Evolutionary conservation across 2,113 vertebrate species (phyloP).

Genomic region (Chaetorhynchus papuensis): DNA sequence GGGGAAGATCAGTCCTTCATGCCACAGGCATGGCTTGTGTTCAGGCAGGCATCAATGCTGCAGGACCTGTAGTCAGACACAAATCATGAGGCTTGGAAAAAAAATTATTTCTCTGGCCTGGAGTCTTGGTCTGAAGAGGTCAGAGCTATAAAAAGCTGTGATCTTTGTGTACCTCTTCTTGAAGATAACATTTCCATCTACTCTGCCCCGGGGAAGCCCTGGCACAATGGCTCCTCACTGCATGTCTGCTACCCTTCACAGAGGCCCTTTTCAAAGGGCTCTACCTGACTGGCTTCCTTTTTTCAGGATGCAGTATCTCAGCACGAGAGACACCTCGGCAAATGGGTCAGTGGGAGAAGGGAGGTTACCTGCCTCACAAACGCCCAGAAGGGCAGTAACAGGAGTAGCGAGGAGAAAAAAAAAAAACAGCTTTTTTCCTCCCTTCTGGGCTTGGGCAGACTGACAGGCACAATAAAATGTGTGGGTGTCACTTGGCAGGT

Average conservation of each 20-base stretch:
- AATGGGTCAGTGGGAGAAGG: background rate
- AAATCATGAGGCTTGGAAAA: background rate
- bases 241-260: background rate
- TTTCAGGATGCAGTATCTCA: background rate
- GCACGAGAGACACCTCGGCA: background rate
- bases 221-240: background rate
- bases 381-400: background rate
- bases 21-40: background rate
- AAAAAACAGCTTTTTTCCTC: background rate
- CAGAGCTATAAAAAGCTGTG: background rate
- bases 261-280: background rate
- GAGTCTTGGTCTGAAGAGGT: background rate
- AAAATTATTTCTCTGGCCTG: background rate
- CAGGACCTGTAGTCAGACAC: background rate
- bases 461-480: slow-evolving; percentile 40
- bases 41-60: background rate
- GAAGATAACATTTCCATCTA: background rate
- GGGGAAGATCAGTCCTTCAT: background rate
- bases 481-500: slow-evolving; percentile 52
- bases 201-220: background rate
- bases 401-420: background rate
- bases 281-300: background rate
- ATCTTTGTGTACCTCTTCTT: background rate
- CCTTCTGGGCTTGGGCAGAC: background rate
- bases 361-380: background rate